Conservation (phyloP, 1,140 invertebrate species). For the Drosophila punjabiensis region DNA sequence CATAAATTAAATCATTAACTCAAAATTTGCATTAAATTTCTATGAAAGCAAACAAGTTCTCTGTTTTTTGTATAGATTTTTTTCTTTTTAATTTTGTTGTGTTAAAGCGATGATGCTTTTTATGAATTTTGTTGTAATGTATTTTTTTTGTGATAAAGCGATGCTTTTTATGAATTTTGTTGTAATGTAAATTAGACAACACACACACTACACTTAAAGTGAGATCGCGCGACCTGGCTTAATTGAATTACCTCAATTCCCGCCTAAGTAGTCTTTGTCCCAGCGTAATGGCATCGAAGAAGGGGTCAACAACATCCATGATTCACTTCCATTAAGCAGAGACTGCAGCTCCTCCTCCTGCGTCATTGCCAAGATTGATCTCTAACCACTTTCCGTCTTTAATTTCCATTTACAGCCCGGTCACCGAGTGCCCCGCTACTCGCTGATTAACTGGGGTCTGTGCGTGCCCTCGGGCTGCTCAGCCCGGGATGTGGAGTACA, state of each 20-base stretch:
- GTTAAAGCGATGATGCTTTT: slow-evolving; percentile 1
- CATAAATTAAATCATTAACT: not conserved
- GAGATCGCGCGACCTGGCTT: slow-evolving; percentile 15
- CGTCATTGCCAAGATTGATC: not conserved
- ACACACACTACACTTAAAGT: not conserved
- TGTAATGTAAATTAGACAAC: not conserved
- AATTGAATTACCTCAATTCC: slow-evolving; percentile 12
- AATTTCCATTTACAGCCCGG: slow-evolving; percentile 86
- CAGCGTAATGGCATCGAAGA: not conserved
- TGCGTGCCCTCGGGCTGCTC: slow-evolving; percentile 88
- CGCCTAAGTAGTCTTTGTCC: slow-evolving; percentile 2
- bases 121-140: not conserved
- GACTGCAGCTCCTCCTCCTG: not conserved
- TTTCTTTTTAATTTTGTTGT: not conserved
- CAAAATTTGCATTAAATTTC: not conserved
- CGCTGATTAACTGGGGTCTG: slow-evolving; percentile 88
- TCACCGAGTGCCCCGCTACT: slow-evolving; percentile 88
- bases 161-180: not conserved
- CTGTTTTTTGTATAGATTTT: too few species aligned
- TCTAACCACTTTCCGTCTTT: not conserved
- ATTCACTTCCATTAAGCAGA: slow-evolving; percentile 4
- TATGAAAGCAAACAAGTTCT: slow-evolving; percentile 4
- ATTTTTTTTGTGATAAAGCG: not conserved
- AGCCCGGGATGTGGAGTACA: slow-evolving; percentile 87
- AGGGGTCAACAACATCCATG: not conserved